Conservation (phyloP, 2,888 invertebrate genomes). For the Venustoraphidia nigricollis region DNA sequence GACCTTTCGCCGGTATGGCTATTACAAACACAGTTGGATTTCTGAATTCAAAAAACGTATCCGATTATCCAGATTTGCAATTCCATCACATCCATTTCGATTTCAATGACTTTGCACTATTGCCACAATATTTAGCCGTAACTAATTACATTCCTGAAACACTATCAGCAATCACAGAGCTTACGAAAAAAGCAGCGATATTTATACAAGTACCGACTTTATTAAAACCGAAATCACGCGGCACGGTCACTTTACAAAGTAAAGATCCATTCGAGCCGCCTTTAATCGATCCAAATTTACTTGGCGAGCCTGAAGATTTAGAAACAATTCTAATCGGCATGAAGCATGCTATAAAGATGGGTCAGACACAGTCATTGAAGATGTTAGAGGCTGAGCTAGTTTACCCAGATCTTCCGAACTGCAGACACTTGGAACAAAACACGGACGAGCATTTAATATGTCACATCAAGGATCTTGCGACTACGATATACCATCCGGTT, state of each 20-base stretch:
- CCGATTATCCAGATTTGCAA: slow-evolving; percentile 34
- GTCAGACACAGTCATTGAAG: slow-evolving; percentile 27
- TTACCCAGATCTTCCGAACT: slow-evolving; percentile 23
- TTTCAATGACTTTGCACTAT: not conserved
- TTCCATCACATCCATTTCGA: slow-evolving; percentile 21
- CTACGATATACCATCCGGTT: slow-evolving; percentile 48
- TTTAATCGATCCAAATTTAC: slow-evolving; percentile 44
- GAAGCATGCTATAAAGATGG: slow-evolving; percentile 24
- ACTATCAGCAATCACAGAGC: not conserved
- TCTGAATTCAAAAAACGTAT: slow-evolving; percentile 28
- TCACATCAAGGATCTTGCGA: slow-evolving; percentile 33
- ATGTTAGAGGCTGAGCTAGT: slow-evolving; percentile 22
- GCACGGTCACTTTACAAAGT: slow-evolving; percentile 36
- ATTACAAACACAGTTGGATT: slow-evolving; percentile 33
- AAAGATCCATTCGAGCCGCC: slow-evolving; percentile 41
- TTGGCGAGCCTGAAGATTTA: slow-evolving; percentile 37
- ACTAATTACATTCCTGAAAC: not conserved
- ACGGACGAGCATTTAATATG: slow-evolving; percentile 39
- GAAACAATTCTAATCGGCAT: slow-evolving; percentile 33
- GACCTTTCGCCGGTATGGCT: slow-evolving; percentile 29
- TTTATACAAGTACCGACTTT: not conserved
- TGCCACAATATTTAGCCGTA: not conserved
- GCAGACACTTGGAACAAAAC: slow-evolving; percentile 20
- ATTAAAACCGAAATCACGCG: slow-evolving; percentile 32
- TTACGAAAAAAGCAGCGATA: too few species aligned